Percentiles rank a stretch among this genome's conserved stretches.
These are phyloP conservation scores for Channallabes apus DNA, from an alignment of 2,797 vertebrate genomes.

Conservation along the genomic window DNA sequence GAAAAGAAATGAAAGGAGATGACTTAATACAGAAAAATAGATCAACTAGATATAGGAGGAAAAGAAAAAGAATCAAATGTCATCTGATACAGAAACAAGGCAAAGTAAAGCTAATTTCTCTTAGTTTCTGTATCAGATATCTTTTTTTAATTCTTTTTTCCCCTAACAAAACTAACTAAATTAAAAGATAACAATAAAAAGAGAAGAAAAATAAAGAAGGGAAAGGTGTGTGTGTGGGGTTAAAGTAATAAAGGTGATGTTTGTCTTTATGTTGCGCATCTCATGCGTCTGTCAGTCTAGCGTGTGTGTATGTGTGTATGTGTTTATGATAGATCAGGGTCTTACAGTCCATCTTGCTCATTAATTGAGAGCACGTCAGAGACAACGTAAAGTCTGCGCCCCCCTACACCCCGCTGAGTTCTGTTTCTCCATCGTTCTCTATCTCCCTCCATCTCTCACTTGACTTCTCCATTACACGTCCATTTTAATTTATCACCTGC, in stretches of 20 bases:
- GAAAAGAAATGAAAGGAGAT: neutral
- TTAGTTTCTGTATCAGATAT: too few relatives aligned
- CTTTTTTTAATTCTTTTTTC: too few relatives aligned
- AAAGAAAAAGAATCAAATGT: neutral
- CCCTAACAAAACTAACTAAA: neutral
- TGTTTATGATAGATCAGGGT: neutral
- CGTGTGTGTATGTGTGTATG: neutral
- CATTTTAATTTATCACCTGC: neutral
- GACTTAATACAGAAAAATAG: neutral
- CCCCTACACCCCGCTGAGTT: neutral
- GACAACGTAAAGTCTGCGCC: neutral
- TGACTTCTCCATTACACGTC: neutral
- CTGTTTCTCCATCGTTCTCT: neutral
- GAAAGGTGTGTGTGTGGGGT: too few relatives aligned
- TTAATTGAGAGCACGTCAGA: neutral
- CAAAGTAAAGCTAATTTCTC: neutral
- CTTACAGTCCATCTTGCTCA: neutral
- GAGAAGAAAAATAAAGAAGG: neutral
- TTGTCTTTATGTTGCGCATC: neutral
- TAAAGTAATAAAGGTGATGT: neutral
- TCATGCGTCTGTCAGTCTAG: neutral
- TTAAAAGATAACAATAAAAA: neutral
- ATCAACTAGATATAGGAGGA: neutral
- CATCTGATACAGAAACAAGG: neutral
- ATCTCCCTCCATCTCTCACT: neutral